Evolutionary conservation across 1,140 invertebrate species (phyloP).

Genomic region (Rhopalosiphum padi): DNA sequence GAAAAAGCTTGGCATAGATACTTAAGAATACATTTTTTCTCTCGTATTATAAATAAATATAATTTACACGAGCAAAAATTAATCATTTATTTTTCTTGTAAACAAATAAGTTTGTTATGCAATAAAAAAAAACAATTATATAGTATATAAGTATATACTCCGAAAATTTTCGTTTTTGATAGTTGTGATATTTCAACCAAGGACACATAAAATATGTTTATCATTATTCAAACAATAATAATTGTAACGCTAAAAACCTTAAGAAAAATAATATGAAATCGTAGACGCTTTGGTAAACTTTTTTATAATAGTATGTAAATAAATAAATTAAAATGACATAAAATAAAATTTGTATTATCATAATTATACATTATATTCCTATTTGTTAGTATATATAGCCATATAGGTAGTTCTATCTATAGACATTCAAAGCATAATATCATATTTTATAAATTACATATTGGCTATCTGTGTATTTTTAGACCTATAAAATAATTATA

Average conservation of each 20-base stretch:
- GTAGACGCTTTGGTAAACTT: neutral
- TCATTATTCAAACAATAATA: neutral
- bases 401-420: too few species aligned
- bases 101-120: neutral
- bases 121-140: neutral
- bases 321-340: neutral
- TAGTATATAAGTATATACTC: neutral
- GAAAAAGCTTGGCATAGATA: neutral
- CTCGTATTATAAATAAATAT: neutral
- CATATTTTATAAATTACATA: too few species aligned
- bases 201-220: neutral
- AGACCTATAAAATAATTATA: too few species aligned
- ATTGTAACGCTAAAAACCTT: neutral
- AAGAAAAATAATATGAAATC: neutral
- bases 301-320: too few species aligned
- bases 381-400: too few species aligned
- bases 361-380: too few species aligned
- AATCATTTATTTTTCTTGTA: neutral
- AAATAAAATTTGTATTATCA: neutral
- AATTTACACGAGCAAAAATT: neutral
- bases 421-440: too few species aligned
- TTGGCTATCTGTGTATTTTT: too few species aligned
- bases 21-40: neutral
- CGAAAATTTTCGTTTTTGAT: neutral
- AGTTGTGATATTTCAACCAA: neutral